Evolutionary conservation across 2,113 vertebrate genomes (phyloP), one percentile per base, ranked within the genome.

Genomic region (Ailurus styani): DNA sequence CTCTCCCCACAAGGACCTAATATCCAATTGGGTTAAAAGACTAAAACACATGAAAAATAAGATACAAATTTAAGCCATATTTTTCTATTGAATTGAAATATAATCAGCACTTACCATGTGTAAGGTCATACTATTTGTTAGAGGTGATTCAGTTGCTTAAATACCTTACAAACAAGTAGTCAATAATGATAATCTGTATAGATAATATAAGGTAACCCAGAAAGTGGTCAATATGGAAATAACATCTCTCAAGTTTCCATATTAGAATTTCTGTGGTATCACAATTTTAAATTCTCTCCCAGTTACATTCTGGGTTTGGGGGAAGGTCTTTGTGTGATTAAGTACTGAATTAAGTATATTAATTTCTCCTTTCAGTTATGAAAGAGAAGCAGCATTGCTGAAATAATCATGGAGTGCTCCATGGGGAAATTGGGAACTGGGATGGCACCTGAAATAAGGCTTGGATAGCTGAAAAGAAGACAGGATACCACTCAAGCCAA

Each of bases 321-420:
- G 20, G 7, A 21, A 5, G 21, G 31, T 66, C 13, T 87, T 75
- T 66, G 7, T 81, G 89, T 55, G 37, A 86, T n/a, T 78, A 83
- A 68, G 60, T 86, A 42, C 6, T 78, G 82, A 94, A 90, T 23
- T 93, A 66, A 95, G 55, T 78, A n/a, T 13, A 93, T 45, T 68
- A 34, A 72, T 40, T 90, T 92, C 12, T 94, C 72, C 93, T 90
- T 89, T 72, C 40, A 62, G 21, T 37, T 34, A 29, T 68, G 42
- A 96, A 97, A 95, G 21, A 60, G 37, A 96, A 92, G 54, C 96
- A 77, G 79, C 14, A 37, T 70, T 72, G 27, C 14, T 66, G 17
- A 97, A 94, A 13, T 90, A 37, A 66, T 42, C 31, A 72, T 70
- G n/a, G 1, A 79, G 12, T 82, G 7, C 23, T 82, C 23, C 13